Conservation (phyloP, 2,888 invertebrate genomes). For the Tipula helvola region DNA sequence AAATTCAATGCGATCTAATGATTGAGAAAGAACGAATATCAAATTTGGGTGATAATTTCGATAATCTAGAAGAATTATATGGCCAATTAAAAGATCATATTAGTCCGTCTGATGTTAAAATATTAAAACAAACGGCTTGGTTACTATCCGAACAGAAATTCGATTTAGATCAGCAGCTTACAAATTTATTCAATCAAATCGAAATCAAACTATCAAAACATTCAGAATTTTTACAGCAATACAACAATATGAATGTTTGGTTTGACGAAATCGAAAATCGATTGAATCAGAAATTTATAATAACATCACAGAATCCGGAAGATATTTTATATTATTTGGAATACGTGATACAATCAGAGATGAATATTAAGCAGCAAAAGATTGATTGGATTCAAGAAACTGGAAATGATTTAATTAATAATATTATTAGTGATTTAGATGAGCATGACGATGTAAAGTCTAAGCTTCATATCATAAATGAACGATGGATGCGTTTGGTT, state of each 20-base stretch:
- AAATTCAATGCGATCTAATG: constrained; percentile 49
- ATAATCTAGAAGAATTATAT: constrained; percentile 57
- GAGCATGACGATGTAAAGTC: constrained; percentile 44
- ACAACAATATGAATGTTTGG: constrained; percentile 56
- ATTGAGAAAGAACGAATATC: constrained; percentile 42
- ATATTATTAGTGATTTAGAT: constrained; percentile 48
- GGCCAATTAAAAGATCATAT: constrained; percentile 76
- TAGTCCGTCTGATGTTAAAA: constrained; percentile 71
- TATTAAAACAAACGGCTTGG: constrained; percentile 65
- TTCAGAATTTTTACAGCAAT: constrained; percentile 54
- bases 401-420: constrained; percentile 49
- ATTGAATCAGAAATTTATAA: constrained; percentile 42
- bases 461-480: constrained; percentile 46
- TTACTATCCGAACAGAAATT: constrained; percentile 67
- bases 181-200: constrained; percentile 54
- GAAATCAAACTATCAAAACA: constrained; percentile 62
- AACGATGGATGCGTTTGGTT: constrained; percentile 55
- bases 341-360: constrained; percentile 62
- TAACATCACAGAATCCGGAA: constrained; percentile 51
- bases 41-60: constrained; percentile 44
- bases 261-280: constrained; percentile 53
- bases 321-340: constrained; percentile 59
- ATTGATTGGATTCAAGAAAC: constrained; percentile 62
- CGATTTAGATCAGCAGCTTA: constrained; percentile 67
- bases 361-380: constrained; percentile 62